Percentiles rank a stretch among this genome's conserved stretches.
phyloP scores from a whole-genome alignment of 2,888 invertebrate species.

The Hydropsyche betteni region DNA sequence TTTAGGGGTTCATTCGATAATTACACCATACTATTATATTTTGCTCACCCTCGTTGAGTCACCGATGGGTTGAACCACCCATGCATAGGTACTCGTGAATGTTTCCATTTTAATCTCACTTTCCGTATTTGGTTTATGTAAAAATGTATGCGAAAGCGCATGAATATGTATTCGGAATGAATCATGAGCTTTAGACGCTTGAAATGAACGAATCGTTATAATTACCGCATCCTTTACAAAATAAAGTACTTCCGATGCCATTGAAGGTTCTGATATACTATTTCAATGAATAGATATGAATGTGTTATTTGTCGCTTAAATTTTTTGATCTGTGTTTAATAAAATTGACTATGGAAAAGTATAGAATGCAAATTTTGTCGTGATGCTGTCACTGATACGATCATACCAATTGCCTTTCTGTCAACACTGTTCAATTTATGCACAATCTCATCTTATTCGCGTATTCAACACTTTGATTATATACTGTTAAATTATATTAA shows the following conservation, averaged over 20 bases:
- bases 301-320: too few relatives aligned
- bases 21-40: background rate
- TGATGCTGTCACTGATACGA: background rate
- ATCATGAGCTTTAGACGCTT: too few relatives aligned
- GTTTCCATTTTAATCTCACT: background rate
- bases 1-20: slow-evolving; percentile 1
- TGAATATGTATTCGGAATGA: background rate
- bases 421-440: too few relatives aligned
- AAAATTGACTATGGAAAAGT: too few relatives aligned
- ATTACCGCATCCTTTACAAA: too few relatives aligned
- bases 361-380: too few relatives aligned
- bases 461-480: too few relatives aligned
- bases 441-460: background rate
- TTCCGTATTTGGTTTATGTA: background rate
- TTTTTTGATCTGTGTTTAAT: too few relatives aligned
- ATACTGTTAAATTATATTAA: background rate
- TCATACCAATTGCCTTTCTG: background rate
- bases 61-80: background rate
- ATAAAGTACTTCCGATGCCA: too few relatives aligned
- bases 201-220: too few relatives aligned
- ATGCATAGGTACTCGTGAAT: background rate
- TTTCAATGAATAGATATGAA: too few relatives aligned
- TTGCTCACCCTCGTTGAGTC: slow-evolving; percentile 9
- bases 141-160: slow-evolving; percentile 16
- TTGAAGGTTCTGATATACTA: too few relatives aligned